Evolutionary conservation across 2,888 invertebrate species (phyloP), one percentile per base, ranked within the genome.

Genomic region (Drosophila neutralis): DNA sequence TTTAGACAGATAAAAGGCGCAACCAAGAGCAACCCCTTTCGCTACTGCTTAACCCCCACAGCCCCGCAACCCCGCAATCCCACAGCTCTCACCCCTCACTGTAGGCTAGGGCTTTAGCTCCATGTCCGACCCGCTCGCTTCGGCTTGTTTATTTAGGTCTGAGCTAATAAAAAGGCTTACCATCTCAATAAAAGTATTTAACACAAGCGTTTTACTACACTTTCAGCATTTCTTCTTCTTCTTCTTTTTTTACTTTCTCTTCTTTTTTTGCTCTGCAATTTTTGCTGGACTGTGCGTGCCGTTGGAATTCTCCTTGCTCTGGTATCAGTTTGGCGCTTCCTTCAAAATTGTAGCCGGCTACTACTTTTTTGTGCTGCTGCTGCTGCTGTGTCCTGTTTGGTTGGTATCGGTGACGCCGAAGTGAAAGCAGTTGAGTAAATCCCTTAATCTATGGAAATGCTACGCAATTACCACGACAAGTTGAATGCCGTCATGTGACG

Each of bases 151-250:
- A 88, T 89, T 88, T 88, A 88, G 87, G 87, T 90, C 90, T 84
- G 87, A 84, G 87, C 87, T 89, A 90, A 89, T 90, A 89, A 91
- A 91, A 91, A 90, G 90, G 91, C 91, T 92, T 91, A 92, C 90
- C 91, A 91, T 91, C 92, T 91, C 92, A 91, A 91, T 91, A 91
- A 91, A 92, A 91, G 91, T 91, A 91, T 92, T 91, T 91, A 91
- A 91, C 92, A 91, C 92, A 92, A 91, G 86, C 91, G 92, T 91
- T 91, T 87, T 92, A 90, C 89, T 87, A 90, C 90, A 86, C 89
- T 87, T 88, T 68, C 76, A 84, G 89, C 89, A 79, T 87, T 78
- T 83, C 79, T 87, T 70, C 61, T 64, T 51, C 38, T 49, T 53
- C 27, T 27, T 27, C 4, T 29, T 42, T 67, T 56, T 64, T 31